Base-by-base conservation (phyloP, 2,113 vertebrate genomes). In the Phasianus colchicus region DNA sequence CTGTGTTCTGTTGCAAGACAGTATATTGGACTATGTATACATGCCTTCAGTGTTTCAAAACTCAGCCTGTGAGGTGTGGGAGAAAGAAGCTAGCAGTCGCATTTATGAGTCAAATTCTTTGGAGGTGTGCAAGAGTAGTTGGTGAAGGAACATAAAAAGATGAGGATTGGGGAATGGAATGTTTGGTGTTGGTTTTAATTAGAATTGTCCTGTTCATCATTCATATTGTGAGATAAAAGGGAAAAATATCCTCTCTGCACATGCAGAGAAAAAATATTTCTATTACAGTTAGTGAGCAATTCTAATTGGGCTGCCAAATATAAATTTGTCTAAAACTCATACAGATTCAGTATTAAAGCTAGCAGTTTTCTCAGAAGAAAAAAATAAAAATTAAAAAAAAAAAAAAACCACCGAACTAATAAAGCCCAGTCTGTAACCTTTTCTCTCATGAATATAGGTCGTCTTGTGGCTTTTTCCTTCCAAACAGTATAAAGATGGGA, bases 171-270 rank as follows among this genome's bases (percentile, higher is more conserved):
- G 34, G 50, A 91, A 77, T 89, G 79, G 92, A 95, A 91, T 95
- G 82, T 54, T 92, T 92, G 71, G 82, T 4, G 1, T 92, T 91
- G 40, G 77, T 86, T 96, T 93, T 95, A 93, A 94, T 96, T 96
- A 48, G 86, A 91, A 83, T 93, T 61, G 83, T 95, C 86, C 83
- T 95, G 88, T 69, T 93, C 52, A 43, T 92, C 47, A 57, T 36
- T 88, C 38, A 12, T 55, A 43, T n/a, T 0, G 15, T 77, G 72
- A 93, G 69, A 78, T 92, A 94, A 83, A 86, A 83, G 30, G 50
- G 40, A 42, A 20, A 78, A 92, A 92, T 65, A 79, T n/a, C 52
- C 77, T 78, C 81, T 86, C 13, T 75, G 42, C 67, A 47, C 36
- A 36, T 42, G 71, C 77, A 75, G 72, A 86, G 66, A 22, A 40